Evolutionary conservation across 2,113 vertebrate species (phyloP), one percentile per base, ranked within the genome.

Genomic region (Urocynchramus pylzowi): DNA sequence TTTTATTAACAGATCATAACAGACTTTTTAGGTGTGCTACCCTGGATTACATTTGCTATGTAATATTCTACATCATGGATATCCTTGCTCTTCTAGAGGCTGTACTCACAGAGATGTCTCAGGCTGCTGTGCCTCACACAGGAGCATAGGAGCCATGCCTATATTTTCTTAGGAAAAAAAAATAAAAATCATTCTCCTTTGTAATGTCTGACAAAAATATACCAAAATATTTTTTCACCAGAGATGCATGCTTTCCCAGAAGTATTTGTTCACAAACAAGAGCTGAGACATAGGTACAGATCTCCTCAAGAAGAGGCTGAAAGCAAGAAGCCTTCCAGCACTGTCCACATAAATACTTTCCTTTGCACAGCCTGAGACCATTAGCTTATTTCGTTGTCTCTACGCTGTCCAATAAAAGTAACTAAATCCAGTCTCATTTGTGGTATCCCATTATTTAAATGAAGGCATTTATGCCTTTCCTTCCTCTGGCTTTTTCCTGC

Each of bases 311-410:
- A 11, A 54, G 16, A 63, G 53, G 19, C 24, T 68, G 28, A 92
- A 68, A 92, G 24, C 35, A 90, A 94, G 52, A 54, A 84, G n/a
- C 45, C 30, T 87, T 92, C 64, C 88, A 92, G 69, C 60, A 84
- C 37, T 57, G 53, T 75, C 90, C 77, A 76, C 1, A 6, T 79
- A 83, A 94, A 87, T 82, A 64, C 39, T 69, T 71, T n/a, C 64
- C 76, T 75, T 33, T 42, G 47, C 76, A 93, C 86, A 96, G 93
- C 83, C 89, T 84, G 65, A 95, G 49, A 13, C 56, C 86, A 92
- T 94, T 90, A 78, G 15, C 73, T 89, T 84, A 41, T 88, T 93
- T 56, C n/a, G 16, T 60, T 86, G 42, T 87, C 53, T 92, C 65
- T 69, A 61, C 31, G 20, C 23, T 26, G 18, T 44, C 69, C 86